Evolutionary conservation across 1,140 invertebrate species (phyloP), one percentile per base, ranked within the genome.

Genomic region (Drosophila funebris): DNA sequence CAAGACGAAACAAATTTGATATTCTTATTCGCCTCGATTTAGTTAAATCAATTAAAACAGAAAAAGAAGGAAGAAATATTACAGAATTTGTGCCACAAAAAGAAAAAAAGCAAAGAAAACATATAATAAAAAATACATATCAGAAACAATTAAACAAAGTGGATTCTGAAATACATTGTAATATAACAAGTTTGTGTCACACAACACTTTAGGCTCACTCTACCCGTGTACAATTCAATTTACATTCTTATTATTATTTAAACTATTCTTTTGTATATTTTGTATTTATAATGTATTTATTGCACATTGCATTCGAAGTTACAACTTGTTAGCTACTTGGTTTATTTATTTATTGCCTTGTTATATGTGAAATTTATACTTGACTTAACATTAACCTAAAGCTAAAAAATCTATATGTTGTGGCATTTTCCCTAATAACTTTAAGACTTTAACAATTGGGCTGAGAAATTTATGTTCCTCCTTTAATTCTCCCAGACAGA

Each of bases 281-380:
- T 60, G 50, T 63, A 56, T 48, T 24, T 27, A 16, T 61, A 18
- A 37, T 67, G 8, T 70, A 46, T 37, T 46, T 29, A 64, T 60
- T 71, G 77, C 78, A 87, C 78, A 64, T 66, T 53, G 57, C 52
- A 68, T 73, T 60, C 43, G 20, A 20, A 66, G 41, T 66, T 69
- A 76, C 81, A 80, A 74, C 64, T 56, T 79, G 43, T 56, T 16
- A 81, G 70, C 60, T 80, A 77, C 76, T 84, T 85, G 81, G 70
- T 81, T 85, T 50, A 63, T 37, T 63, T 61, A 61, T 68, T 72
- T 5, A 36, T 41, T 67, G 71, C 29, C 53, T 79, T 62, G 48
- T 58, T 63, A 52, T 76, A 63, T 78, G 52, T 79, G 41, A 67
- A 64, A 50, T 54, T 64, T 69, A 27, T 76, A 73, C 78, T 41